These are phyloP conservation scores for Drosophila fungiperda DNA, from an alignment of 2,888 invertebrate species.

Conservation along the genomic window DNA sequence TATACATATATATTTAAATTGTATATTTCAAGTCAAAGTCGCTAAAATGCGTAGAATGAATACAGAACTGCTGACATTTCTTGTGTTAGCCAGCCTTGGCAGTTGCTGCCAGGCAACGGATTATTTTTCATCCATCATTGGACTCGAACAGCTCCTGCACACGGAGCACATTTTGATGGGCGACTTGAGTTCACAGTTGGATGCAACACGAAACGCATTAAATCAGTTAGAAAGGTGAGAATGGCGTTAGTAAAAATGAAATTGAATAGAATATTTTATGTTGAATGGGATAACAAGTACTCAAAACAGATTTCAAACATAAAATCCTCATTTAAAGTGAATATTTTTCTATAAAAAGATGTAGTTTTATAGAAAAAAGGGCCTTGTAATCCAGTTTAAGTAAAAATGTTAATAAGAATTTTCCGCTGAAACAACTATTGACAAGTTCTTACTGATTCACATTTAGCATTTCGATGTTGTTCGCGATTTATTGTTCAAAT, in stretches of 20 bases:
- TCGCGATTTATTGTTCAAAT: conserved; percentile 43
- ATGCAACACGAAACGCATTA: conserved; percentile 52
- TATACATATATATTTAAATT: conserved; percentile 3
- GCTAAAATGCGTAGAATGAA: conserved; percentile 26
- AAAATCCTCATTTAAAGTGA: background rate
- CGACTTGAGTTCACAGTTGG: conserved; percentile 69
- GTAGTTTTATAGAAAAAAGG: background rate
- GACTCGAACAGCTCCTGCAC: conserved; percentile 72
- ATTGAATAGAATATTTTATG: background rate
- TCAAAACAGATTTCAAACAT: background rate
- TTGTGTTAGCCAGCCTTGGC: conserved; percentile 36
- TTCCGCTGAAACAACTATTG: conserved; percentile 26
- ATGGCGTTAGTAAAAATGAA: background rate
- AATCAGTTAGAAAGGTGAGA: conserved; percentile 72
- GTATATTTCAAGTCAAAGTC: background rate
- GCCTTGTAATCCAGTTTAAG: background rate
- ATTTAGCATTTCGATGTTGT: conserved; percentile 70
- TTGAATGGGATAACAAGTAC: background rate
- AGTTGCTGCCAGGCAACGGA: conserved; percentile 56
- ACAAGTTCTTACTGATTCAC: conserved; percentile 34
- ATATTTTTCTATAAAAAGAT: background rate
- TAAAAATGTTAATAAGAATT: conserved; percentile 3
- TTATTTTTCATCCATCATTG: conserved; percentile 80
- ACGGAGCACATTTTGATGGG: conserved; percentile 73
- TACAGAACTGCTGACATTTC: conserved; percentile 16